These are phyloP conservation scores for Onthophagus sagittarius DNA, from an alignment of 2,888 invertebrate genomes.

Conservation along the genomic window DNA sequence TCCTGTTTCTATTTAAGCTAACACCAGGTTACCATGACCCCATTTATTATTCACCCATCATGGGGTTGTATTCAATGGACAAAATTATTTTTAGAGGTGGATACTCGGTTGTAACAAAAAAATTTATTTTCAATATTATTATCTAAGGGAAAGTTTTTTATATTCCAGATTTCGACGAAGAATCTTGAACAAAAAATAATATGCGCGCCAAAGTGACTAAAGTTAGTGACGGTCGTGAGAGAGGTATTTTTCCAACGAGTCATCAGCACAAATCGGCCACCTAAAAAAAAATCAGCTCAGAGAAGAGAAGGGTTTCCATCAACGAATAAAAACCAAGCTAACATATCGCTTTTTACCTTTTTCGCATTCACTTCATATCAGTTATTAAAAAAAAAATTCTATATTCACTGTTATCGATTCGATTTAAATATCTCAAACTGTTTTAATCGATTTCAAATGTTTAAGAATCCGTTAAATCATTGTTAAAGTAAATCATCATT, in stretches of 20 bases:
- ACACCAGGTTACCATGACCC: not conserved
- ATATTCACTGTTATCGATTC: not conserved
- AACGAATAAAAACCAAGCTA: slow-evolving; percentile 19
- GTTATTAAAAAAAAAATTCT: slow-evolving; percentile 1
- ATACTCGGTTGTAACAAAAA: not conserved
- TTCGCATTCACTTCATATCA: slow-evolving; percentile 2
- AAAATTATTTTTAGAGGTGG: not conserved
- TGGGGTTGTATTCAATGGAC: not conserved
- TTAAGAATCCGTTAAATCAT: slow-evolving; percentile 20
- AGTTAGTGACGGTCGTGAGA: slow-evolving; percentile 40
- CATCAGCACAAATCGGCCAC: slow-evolving; percentile 26
- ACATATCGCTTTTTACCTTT: slow-evolving; percentile 35
- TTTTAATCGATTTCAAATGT: slow-evolving; percentile 19
- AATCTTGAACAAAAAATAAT: slow-evolving; percentile 5
- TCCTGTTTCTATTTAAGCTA: not conserved
- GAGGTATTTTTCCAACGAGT: slow-evolving; percentile 38
- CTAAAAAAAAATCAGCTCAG: slow-evolving; percentile 24
- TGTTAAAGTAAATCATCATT: slow-evolving; percentile 10
- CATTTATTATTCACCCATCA: not conserved
- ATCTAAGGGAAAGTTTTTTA: not conserved
- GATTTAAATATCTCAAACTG: slow-evolving; percentile 15
- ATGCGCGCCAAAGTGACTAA: slow-evolving; percentile 33
- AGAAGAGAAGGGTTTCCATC: slow-evolving; percentile 13
- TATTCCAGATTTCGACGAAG: not conserved
- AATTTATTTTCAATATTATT: not conserved